Evolutionary conservation across 2,113 vertebrate genomes (phyloP), one percentile per base, ranked within the genome.

Genomic region (Cichladusa arquata): DNA sequence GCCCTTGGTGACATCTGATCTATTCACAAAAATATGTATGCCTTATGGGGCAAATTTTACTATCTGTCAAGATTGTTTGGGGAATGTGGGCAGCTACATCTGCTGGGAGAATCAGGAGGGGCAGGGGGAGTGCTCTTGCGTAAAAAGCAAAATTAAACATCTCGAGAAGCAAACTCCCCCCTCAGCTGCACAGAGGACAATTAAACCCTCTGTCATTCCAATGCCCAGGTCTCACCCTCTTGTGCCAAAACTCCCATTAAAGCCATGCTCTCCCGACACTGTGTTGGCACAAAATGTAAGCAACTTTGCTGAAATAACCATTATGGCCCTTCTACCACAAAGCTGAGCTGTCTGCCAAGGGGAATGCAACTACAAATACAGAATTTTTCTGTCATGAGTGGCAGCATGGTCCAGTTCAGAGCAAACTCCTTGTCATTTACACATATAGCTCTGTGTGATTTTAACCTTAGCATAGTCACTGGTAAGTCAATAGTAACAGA

Each of bases 401-500:
- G 51, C 67, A 93, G 47, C 1, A 44, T 38, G 85, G 38, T 71
- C 51, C 56, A 73, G 79, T 57, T 82, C 81, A 86, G 64, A 92
- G 79, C 79, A 93, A 93, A 95, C 91, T 96, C 95, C 69, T 81
- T 38, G 67, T 67, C 86, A 91, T 86, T 88, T 83, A 90, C 6
- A 17, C 85, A 88, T 19, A n/a, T 7, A 81, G 79, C 47, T 80
- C 85, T 83, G 7, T 71, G 85, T 86, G 79, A 81, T 62, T 90
- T 95, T 95, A 96, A 96, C 90, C 92, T 95, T 48, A 90, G 85
- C 56, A 53, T 2, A 74, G 85, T 69, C 17, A 0, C 36, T 88
- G 81, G 60, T 74, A 91, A 93, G 91, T 83, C 78, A 94, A 94
- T 40, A 96, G 92, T 57, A 97, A 93, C 71, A 81, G 86, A 90